Conservation (phyloP, 2,888 invertebrate species). For the Gryllus longicercus region DNA sequence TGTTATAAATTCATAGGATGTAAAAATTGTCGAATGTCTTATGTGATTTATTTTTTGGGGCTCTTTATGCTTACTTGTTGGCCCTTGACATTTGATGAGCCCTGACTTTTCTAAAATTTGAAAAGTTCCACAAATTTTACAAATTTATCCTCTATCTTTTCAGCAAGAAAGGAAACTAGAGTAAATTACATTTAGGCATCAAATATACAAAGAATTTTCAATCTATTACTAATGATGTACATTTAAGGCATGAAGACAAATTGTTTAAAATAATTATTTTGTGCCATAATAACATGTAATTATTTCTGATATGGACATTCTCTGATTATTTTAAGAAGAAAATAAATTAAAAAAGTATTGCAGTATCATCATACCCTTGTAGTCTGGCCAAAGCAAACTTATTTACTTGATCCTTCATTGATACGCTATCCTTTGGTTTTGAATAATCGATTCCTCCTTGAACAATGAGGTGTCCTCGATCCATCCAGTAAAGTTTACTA, state of each 20-base stretch:
- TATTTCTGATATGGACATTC: too few species aligned
- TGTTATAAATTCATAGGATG: neutral
- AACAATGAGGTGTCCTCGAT: conserved; percentile 70
- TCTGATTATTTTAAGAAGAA: too few species aligned
- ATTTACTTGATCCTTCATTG: conserved; percentile 62
- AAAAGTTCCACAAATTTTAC: neutral
- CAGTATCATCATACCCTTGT: conserved; percentile 55
- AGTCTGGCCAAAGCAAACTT: conserved; percentile 69
- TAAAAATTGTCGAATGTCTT: too few species aligned
- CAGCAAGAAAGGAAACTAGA: neutral
- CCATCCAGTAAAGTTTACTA: conserved; percentile 71
- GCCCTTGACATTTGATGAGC: neutral
- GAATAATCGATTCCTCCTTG: conserved; percentile 71
- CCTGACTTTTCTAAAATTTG: neutral
- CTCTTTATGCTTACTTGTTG: neutral
- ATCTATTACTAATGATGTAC: too few species aligned
- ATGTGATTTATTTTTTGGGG: neutral
- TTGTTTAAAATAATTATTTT: too few species aligned
- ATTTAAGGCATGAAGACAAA: too few species aligned
- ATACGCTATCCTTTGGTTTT: conserved; percentile 53
- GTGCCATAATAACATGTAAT: too few species aligned
- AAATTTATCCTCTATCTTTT: neutral
- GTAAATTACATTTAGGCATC: too few species aligned
- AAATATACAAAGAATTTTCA: too few species aligned
- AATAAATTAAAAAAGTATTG: conserved; percentile 26